These are phyloP conservation scores for Pemphredon lugubris DNA, from an alignment of 2,888 invertebrate species.

Conservation along the genomic window DNA sequence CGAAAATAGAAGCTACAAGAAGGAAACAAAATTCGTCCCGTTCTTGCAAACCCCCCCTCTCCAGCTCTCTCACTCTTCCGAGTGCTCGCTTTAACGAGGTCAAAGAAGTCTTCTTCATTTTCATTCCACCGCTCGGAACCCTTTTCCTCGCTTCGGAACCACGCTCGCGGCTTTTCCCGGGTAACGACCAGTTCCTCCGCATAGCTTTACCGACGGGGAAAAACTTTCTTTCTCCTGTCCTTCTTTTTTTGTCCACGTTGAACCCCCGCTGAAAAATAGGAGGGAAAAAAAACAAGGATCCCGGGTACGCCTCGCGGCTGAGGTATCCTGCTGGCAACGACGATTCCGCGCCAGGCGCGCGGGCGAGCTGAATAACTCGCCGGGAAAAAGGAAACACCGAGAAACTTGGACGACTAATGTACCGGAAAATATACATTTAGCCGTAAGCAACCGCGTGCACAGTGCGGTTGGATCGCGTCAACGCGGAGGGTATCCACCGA, in stretches of 20 bases:
- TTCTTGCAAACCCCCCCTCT: no score
- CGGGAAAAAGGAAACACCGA: conserved; percentile 36
- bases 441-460: conserved; percentile 1
- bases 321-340: conserved; percentile 8
- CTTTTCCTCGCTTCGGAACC: conserved; percentile 16
- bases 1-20: conserved; percentile 19
- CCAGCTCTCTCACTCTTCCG: conserved; percentile 25
- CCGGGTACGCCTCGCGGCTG: conserved; percentile 9
- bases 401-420: conserved; percentile 67
- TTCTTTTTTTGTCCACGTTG: conserved; percentile 18
- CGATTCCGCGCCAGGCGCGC: neutral
- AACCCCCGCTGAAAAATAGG: conserved; percentile 41
- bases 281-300: conserved; percentile 30
- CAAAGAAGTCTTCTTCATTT: conserved; percentile 45
- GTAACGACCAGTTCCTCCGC: conserved; percentile 61
- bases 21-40: neutral
- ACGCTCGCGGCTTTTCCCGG: conserved; percentile 43
- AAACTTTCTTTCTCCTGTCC: conserved; percentile 38
- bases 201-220: conserved; percentile 33
- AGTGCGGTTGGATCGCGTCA: neutral
- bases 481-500: neutral
- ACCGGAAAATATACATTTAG: conserved; percentile 70
- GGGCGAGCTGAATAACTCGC: conserved; percentile 29
- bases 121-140: conserved; percentile 7
- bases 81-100: conserved; percentile 42